Percentiles rank a stretch among this genome's conserved stretches.
Conservation (phyloP, 1,140 invertebrate genomes). For the Tachypleus tridentatus region DNA sequence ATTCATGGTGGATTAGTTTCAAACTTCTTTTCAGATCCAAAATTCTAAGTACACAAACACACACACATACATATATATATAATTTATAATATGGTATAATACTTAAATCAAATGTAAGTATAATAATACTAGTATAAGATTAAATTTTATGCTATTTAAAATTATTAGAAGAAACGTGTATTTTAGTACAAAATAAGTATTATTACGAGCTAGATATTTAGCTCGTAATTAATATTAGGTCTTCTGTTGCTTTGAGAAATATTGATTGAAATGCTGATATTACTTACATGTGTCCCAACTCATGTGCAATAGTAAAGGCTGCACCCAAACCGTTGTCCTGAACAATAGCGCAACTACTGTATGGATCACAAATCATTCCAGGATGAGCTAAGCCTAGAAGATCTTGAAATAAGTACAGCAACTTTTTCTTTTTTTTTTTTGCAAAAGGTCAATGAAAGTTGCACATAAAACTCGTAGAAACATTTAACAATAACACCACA, state of each 20-base stretch:
- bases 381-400: constrained; percentile 54
- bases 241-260: neutral
- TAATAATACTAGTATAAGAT: neutral
- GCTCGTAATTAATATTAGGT: constrained; percentile 3
- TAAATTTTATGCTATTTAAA: neutral
- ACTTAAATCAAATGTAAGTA: neutral
- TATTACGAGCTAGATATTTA: neutral
- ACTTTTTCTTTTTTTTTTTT: too few species aligned
- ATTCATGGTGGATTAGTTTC: too few species aligned
- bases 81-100: too few species aligned
- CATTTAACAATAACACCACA: too few species aligned
- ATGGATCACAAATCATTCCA: constrained; percentile 63
- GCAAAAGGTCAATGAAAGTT: too few species aligned
- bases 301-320: constrained; percentile 85
- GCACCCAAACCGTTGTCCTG: constrained; percentile 80
- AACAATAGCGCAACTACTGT: constrained; percentile 69
- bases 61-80: too few species aligned
- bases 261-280: neutral
- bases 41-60: too few species aligned
- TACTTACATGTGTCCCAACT: constrained; percentile 78
- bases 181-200: neutral
- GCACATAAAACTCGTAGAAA: too few species aligned
- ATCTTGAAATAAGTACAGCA: too few species aligned
- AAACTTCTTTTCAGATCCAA: too few species aligned
- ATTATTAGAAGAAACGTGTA: neutral